Evolutionary conservation across 2,113 vertebrate species (phyloP), one percentile per base, ranked within the genome.

Genomic region (Stomatorhinus ivindoensis): DNA sequence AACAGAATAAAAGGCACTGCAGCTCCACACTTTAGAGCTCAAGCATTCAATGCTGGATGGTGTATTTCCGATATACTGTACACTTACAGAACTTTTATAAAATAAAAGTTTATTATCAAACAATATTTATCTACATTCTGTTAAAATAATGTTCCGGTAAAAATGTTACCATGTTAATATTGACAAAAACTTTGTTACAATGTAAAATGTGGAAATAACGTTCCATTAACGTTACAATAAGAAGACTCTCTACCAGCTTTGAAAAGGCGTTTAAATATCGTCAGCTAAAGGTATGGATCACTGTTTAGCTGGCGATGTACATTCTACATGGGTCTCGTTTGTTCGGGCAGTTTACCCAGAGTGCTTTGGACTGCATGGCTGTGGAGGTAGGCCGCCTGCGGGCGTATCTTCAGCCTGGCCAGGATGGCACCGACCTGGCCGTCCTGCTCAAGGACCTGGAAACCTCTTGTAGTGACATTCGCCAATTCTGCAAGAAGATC

Each of bases 401-500:
- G 1, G 93, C 97, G 69, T 99, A 99, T 94, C 91, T 99, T 48
- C 93, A 99, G 92, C 35, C 94, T 0, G 98, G 97, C 19, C 98
- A 99, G 95, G 98, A 99, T 91, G 97, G 96, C 0, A 94, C 97
- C 0, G 96, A 97, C 87, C 94, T 99, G 0, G 96, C 96, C 31
- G 96, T 97, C 84, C 95, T 99, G 87, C 96, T 99, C 21, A 97
- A 97, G 92, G 98, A 99, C 94, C 94, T 99, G 94, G 97, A 98
- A 94, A 99, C 98, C 0, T 99, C 98, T 0, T 99, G 98, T 94
- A 97, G 97, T 0, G 98, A 99, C 94, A 96, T 98, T 90, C 95
- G 97, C 4, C 98, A 99, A 95, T 99, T 99, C 95, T 99, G 98
- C 93, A 99, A 99, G 95, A 99, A 99, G 95, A 98, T 99, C 92